phyloP scores from a whole-genome alignment of 2,113 vertebrate species.

The Actinemys pallida region DNA sequence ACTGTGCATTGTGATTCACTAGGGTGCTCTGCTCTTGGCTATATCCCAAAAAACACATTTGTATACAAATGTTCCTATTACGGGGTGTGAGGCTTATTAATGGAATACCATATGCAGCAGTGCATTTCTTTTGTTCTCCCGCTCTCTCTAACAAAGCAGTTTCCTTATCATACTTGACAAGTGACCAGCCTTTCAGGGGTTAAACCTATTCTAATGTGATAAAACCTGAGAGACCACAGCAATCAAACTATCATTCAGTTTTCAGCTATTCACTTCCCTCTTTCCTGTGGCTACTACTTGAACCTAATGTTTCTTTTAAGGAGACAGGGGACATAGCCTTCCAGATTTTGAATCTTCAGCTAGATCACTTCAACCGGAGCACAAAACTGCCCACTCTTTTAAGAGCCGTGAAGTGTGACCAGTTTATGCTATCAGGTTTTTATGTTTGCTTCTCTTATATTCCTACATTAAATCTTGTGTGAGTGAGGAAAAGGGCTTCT shows the following conservation, averaged over 20 bases:
- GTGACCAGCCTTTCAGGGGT: conserved; percentile 72
- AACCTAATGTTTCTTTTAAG: conserved; percentile 62
- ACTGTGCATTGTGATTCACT: conserved; percentile 77
- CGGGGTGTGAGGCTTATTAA: conserved; percentile 80
- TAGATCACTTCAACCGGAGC: not conserved
- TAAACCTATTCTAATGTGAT: conserved; percentile 78
- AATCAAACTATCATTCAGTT: conserved; percentile 66
- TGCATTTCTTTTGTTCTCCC: conserved; percentile 7
- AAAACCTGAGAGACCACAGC: conserved; percentile 67
- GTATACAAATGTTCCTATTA: conserved; percentile 81
- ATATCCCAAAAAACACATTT: conserved; percentile 78
- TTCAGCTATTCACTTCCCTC: conserved; percentile 52
- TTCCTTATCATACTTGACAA: conserved; percentile 66
- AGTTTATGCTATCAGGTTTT: not conserved
- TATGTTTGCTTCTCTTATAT: not conserved
- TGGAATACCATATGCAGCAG: conserved; percentile 74
- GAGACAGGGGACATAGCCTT: not conserved
- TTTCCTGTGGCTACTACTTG: conserved; percentile 50
- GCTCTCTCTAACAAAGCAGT: conserved; percentile 49
- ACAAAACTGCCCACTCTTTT: not conserved
- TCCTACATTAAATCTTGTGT: not conserved
- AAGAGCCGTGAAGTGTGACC: not conserved
- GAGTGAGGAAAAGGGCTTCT: not conserved
- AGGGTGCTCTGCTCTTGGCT: conserved; percentile 79
- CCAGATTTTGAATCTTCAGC: not conserved